Conservation (phyloP, 2,888 invertebrate genomes). For the Troilus luridus region DNA sequence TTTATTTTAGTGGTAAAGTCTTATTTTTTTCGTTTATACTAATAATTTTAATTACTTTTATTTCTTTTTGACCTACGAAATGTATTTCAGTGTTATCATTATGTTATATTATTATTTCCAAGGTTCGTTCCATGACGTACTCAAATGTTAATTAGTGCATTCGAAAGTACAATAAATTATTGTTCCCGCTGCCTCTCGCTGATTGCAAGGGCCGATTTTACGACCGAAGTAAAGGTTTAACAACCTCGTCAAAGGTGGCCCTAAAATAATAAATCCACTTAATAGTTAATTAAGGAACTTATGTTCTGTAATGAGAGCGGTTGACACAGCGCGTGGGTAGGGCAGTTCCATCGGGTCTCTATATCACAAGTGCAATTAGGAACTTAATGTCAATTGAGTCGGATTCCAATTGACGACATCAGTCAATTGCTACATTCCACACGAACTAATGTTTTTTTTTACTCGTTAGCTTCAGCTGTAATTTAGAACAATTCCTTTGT, state of each 20-base stretch:
- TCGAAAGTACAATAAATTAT: background rate
- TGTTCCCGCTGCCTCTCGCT: background rate
- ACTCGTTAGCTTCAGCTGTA: background rate
- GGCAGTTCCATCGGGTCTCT: background rate
- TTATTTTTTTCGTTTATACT: no score
- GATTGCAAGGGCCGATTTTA: background rate
- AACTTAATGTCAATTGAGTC: constrained; percentile 10
- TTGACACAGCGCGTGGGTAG: background rate
- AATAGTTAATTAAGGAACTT: constrained; percentile 6
- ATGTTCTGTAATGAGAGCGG: background rate
- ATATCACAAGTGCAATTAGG: background rate
- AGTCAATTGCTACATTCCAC: constrained; percentile 12
- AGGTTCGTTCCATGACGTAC: background rate
- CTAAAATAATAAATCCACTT: constrained; percentile 30
- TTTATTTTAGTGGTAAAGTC: no score
- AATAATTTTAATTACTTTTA: no score
- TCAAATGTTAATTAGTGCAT: background rate
- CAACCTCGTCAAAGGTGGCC: constrained; percentile 19
- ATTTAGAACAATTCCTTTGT: background rate
- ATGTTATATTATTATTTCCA: background rate
- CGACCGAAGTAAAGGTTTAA: background rate
- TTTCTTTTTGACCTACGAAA: no score
- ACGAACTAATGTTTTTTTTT: background rate
- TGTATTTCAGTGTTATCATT: background rate
- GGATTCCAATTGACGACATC: constrained; percentile 10